Conservation (phyloP, 2,888 invertebrate species). For the Aleiodes testaceus region DNA sequence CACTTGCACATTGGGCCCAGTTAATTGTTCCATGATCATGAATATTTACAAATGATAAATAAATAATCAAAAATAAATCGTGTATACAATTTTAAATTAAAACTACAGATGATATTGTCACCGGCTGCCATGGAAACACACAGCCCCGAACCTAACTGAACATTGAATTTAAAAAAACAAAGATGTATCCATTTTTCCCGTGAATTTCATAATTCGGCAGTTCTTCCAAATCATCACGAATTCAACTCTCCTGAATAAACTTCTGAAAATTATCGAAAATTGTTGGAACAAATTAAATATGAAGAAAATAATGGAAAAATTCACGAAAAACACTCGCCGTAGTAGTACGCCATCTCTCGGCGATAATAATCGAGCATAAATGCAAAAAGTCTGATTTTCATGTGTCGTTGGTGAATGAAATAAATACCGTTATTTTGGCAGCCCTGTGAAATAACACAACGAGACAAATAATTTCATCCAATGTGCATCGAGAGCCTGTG, state of each 20-base stretch:
- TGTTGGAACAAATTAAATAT: neutral
- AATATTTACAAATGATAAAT: constrained; percentile 30
- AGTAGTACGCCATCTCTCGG: constrained; percentile 29
- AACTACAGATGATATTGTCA: constrained; percentile 42
- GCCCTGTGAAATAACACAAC: constrained; percentile 59
- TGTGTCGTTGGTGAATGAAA: constrained; percentile 34
- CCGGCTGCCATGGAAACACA: constrained; percentile 55
- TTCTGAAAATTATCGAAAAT: neutral
- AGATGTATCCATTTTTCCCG: neutral
- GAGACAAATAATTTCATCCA: constrained; percentile 54
- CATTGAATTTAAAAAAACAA: constrained; percentile 2
- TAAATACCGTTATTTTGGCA: constrained; percentile 51
- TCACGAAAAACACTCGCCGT: constrained; percentile 4
- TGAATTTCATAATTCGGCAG: neutral
- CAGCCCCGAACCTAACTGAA: neutral
- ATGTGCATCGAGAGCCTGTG: constrained; percentile 59
- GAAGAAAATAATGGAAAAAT: neutral
- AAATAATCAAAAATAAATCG: constrained; percentile 42
- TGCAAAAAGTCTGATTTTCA: constrained; percentile 27
- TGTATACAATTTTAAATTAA: constrained; percentile 47
- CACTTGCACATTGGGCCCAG: constrained; percentile 79
- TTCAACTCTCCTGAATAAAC: neutral
- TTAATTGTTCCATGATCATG: constrained; percentile 78
- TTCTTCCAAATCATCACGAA: neutral
- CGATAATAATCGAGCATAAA: neutral